phyloP scores from a whole-genome alignment of 2,888 invertebrate species.

The Drosophila pseudotalamancana region DNA sequence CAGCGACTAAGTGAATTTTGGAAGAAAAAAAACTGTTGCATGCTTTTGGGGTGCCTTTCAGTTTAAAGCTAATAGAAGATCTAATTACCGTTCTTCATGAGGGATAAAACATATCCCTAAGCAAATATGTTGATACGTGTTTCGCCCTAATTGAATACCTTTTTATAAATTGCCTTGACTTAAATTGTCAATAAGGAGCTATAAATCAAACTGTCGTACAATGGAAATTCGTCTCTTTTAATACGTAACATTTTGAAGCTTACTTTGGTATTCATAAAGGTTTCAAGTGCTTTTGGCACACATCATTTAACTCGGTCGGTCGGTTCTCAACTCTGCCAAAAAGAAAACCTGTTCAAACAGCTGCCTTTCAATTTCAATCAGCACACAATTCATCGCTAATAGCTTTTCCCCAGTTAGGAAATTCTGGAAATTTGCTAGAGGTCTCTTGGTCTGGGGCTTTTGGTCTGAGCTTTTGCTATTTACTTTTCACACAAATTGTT shows the following conservation, averaged over 20 bases:
- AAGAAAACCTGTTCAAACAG: conserved; percentile 49
- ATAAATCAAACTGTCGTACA: conserved; percentile 16
- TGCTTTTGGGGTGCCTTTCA: conserved; percentile 19
- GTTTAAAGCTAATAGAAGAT: no score
- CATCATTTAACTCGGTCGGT: conserved; percentile 61
- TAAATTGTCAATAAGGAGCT: conserved; percentile 8
- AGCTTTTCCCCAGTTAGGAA: conserved; percentile 44
- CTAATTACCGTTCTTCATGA: no score
- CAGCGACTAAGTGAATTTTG: conserved; percentile 52
- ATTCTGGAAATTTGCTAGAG: conserved; percentile 3
- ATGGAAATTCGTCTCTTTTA: conserved; percentile 5
- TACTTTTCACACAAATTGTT: conserved; percentile 66
- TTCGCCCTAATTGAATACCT: conserved; percentile 4
- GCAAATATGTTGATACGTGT: not conserved
- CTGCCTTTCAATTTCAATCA: conserved; percentile 62
- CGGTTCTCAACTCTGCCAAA: conserved; percentile 17
- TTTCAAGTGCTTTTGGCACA: conserved; percentile 54
- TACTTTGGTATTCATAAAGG: conserved; percentile 46
- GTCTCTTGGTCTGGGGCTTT: not conserved
- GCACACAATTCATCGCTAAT: conserved; percentile 53
- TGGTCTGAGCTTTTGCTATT: conserved; percentile 39
- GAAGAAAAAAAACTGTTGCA: conserved; percentile 19
- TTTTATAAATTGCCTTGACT: not conserved
- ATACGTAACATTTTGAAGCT: conserved; percentile 18
- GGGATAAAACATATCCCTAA: not conserved